Conservation (phyloP, 2,888 invertebrate species). For the Agriopis leucophaearia region DNA sequence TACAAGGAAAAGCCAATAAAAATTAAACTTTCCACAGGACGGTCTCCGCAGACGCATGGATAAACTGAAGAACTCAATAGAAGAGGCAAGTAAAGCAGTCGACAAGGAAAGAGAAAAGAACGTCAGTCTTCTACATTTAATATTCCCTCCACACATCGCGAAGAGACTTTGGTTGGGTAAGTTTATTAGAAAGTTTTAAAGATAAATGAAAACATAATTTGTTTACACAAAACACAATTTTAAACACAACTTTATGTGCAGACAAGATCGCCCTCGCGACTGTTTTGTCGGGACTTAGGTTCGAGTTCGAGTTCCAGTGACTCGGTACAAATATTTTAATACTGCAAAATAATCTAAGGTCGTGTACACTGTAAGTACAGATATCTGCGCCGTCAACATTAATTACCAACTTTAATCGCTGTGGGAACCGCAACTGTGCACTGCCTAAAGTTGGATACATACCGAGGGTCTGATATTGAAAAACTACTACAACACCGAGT, state of each 20-base stretch:
- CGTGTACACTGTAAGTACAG: slow-evolving; percentile 17
- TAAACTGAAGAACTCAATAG: slow-evolving; percentile 96
- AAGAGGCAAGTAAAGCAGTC: slow-evolving; percentile 96
- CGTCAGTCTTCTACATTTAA: slow-evolving; percentile 96
- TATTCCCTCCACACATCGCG: slow-evolving; percentile 98
- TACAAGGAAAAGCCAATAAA: no score
- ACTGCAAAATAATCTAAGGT: slow-evolving; percentile 11
- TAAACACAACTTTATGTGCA: no score
- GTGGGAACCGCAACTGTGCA: slow-evolving; percentile 29
- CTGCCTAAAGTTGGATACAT: slow-evolving; percentile 25
- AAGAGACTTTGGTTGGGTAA: slow-evolving; percentile 96
- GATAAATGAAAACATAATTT: no score
- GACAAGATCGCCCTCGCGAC: no score
- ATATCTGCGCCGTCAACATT: slow-evolving; percentile 37
- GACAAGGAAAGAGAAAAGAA: slow-evolving; percentile 97
- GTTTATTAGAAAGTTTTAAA: no score
- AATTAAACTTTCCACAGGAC: slow-evolving; percentile 83
- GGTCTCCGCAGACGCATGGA: slow-evolving; percentile 97
- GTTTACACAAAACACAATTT: no score
- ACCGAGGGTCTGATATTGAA: not conserved
- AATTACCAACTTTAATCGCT: slow-evolving; percentile 50
- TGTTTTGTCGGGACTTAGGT: no score
- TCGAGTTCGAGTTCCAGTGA: no score
- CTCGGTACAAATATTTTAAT: not conserved
- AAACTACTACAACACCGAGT: no score